phyloP scores from a whole-genome alignment of 2,113 vertebrate species.

The Stigmatopora nigra region DNA sequence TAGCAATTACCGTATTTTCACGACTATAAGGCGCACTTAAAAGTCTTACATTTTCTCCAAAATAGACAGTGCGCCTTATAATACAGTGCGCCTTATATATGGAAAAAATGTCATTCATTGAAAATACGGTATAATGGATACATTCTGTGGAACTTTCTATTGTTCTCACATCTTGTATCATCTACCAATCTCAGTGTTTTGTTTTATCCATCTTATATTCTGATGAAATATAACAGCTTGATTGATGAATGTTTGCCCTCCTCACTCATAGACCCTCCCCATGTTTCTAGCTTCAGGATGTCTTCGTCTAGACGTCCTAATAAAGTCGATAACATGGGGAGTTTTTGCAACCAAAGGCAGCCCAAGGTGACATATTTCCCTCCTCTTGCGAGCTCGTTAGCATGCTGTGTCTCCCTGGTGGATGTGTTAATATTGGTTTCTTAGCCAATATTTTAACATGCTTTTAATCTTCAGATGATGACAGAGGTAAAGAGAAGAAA shows the following conservation, averaged over 20 bases:
- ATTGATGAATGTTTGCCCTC: not conserved
- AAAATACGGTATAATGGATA: constrained; percentile 7
- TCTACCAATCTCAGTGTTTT: not conserved
- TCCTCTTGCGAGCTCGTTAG: not conserved
- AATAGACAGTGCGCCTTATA: no score
- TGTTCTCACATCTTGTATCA: not conserved
- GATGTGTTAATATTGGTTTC: not conserved
- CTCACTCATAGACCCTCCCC: not conserved
- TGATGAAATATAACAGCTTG: not conserved
- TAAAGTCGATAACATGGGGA: constrained; percentile 41
- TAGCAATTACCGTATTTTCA: no score
- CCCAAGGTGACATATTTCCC: constrained; percentile 1
- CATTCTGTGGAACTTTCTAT: not conserved
- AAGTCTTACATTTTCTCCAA: no score
- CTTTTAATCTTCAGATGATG: not conserved
- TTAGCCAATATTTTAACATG: not conserved
- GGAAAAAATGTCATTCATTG: no score
- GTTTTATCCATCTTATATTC: not conserved
- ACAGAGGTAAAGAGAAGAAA: not conserved
- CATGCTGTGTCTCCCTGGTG: not conserved
- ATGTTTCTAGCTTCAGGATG: constrained; percentile 11
- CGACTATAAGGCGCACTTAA: no score
- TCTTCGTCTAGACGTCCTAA: constrained; percentile 48
- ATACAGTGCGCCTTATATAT: no score
- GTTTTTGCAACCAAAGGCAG: constrained; percentile 9